Base-by-base conservation (phyloP, 2,888 invertebrate species). In the Parnassius apollo region DNA sequence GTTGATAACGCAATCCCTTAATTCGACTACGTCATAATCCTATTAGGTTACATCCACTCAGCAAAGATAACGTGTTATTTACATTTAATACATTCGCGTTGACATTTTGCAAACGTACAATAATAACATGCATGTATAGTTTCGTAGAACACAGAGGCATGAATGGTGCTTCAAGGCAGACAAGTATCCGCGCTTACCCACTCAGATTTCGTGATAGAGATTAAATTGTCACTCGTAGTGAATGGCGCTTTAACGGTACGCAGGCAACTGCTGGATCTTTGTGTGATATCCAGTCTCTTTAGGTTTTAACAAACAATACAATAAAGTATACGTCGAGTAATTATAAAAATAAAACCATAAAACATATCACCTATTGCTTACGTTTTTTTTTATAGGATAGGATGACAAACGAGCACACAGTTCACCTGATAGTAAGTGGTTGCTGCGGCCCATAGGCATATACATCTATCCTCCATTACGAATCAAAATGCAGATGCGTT, bases 11-110 rank as follows among this genome's bases (percentile, higher is more conserved):
- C 61, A 57, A 55, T 61, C 54, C 54, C 55, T 55, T 61, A 61
- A 61, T 57, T 62, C 52, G 52, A 57, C 46, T 57, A 57, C 61
- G 61, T 57, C 61, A 62, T 62, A 57, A 62, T 62, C 57, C 61
- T 56, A 42, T 51, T 57, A 62, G 57, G 57, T 52, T 57, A 52
- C 61, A 45, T 50, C 51, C 57, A 57, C 57, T 57, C 52, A 22
- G 52, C 11, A 3, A 35, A 56, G 61, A 57, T 62, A 62, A 62
- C 46, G 57, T 51, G 57, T 18, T 61, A 52, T 61, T 61, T 61
- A 45, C 61, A 50, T 57, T 61, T 57, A 35, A 57, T 57, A 59
- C 18, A 50, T 57, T 35, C 46, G 48, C 56, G 44, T 18, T 9
- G 45, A 53, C 53, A 48, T 56, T 55, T 56, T 56, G 61, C 49